phyloP scores from a whole-genome alignment of 2,888 invertebrate species.

The Tenthredo scrophulariae region DNA sequence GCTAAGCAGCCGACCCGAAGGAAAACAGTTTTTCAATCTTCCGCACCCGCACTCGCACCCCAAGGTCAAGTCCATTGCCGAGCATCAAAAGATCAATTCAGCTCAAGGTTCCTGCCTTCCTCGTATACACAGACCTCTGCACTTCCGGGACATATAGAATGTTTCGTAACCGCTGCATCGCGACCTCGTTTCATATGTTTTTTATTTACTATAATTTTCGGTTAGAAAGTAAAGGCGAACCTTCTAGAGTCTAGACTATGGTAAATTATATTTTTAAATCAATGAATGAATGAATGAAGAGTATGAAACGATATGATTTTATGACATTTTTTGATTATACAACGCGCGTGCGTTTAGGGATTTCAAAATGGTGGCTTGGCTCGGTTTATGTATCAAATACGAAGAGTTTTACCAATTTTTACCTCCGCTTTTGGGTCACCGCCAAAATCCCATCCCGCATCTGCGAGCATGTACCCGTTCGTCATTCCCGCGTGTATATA shows the following conservation, averaged over 20 bases:
- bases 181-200: too few species aligned
- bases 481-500: not conserved
- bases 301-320: too few species aligned
- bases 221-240: too few species aligned
- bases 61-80: conserved; percentile 45
- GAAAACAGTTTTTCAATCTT: conserved; percentile 40
- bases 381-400: not conserved
- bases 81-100: conserved; percentile 34
- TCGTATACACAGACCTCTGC: not conserved
- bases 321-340: not conserved
- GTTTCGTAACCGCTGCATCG: not conserved
- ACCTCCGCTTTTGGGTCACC: not conserved
- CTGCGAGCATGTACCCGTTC: conserved; percentile 3
- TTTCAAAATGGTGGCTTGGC: conserved; percentile 19
- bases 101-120: not conserved
- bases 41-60: not conserved
- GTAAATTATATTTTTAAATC: too few species aligned
- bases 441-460: conserved; percentile 10
- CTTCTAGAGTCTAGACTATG: too few species aligned
- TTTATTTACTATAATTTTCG: too few species aligned
- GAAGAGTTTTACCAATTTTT: not conserved
- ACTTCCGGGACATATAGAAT: conserved; percentile 7
- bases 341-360: not conserved
- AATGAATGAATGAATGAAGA: too few species aligned
- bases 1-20: not conserved